Evolutionary conservation across 2,797 vertebrate genomes (phyloP).

Genomic region (Pantherophis alleghaniensis): DNA sequence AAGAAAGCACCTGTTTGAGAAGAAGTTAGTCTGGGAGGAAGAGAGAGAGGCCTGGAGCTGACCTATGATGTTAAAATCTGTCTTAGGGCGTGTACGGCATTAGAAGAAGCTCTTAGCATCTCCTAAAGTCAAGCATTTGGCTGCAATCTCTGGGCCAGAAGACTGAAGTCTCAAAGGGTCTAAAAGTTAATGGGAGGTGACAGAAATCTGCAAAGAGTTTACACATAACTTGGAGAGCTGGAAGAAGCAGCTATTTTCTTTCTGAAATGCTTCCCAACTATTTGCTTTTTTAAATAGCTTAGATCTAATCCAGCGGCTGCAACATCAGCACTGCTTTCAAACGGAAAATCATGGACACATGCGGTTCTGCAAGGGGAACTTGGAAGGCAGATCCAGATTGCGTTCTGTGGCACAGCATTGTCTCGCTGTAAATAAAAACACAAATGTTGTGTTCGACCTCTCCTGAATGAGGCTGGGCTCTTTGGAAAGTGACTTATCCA

Average conservation of each 20-base stretch:
- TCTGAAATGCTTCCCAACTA: conserved; percentile 60
- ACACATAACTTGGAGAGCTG: conserved; percentile 41
- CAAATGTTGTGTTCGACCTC: not conserved
- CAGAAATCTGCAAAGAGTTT: conserved; percentile 36
- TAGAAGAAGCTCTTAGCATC: not conserved
- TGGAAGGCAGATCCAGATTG: not conserved
- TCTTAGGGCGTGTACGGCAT: not conserved
- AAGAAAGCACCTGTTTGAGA: not conserved
- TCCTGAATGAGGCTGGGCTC: too few species aligned
- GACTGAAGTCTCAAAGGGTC: not conserved
- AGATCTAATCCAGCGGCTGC: conserved; percentile 54
- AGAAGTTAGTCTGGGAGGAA: not conserved
- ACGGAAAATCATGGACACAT: conserved; percentile 22
- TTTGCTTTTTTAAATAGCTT: conserved; percentile 46
- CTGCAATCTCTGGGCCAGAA: not conserved
- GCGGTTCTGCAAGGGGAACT: not conserved
- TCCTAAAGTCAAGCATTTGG: not conserved
- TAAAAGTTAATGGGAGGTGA: not conserved
- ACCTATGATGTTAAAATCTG: too few species aligned
- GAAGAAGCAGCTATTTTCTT: conserved; percentile 36
- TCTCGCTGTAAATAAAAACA: conserved; percentile 17
- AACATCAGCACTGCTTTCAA: conserved; percentile 39
- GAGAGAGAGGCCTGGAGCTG: not conserved
- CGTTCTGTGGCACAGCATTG: conserved; percentile 9
- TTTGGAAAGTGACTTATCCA: not conserved